These are phyloP conservation scores for Graptemys geographica DNA, from an alignment of 2,797 vertebrate species.

Conservation along the genomic window DNA sequence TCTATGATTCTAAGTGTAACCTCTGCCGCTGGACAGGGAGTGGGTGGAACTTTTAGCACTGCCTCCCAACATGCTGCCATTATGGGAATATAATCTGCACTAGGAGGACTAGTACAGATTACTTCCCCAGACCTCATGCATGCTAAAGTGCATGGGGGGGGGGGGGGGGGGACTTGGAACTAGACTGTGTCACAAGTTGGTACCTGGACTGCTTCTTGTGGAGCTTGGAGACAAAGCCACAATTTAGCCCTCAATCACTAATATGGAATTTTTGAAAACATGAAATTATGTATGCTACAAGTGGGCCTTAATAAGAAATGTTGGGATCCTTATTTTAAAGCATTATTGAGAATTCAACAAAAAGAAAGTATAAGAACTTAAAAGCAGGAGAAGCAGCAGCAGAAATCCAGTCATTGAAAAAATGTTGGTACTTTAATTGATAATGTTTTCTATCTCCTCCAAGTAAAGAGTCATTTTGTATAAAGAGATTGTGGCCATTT, in stretches of 20 bases:
- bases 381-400: neutral
- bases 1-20: neutral
- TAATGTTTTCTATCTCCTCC: neutral
- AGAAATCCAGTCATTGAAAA: neutral
- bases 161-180: accelerated
- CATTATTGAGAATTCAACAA: neutral
- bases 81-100: accelerated
- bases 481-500: neutral
- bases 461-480: neutral
- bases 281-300: neutral
- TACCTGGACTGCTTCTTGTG: neutral
- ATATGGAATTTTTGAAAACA: neutral
- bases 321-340: neutral
- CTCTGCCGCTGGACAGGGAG: neutral
- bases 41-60: neutral
- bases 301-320: neutral
- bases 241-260: neutral
- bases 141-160: no score
- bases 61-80: neutral
- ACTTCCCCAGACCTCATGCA: no score
- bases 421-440: neutral
- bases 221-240: neutral
- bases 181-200: neutral
- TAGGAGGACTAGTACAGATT: neutral
- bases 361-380: neutral